phyloP scores from a whole-genome alignment of 1,140 invertebrate genomes.

The Zaprionus kolodkinae region DNA sequence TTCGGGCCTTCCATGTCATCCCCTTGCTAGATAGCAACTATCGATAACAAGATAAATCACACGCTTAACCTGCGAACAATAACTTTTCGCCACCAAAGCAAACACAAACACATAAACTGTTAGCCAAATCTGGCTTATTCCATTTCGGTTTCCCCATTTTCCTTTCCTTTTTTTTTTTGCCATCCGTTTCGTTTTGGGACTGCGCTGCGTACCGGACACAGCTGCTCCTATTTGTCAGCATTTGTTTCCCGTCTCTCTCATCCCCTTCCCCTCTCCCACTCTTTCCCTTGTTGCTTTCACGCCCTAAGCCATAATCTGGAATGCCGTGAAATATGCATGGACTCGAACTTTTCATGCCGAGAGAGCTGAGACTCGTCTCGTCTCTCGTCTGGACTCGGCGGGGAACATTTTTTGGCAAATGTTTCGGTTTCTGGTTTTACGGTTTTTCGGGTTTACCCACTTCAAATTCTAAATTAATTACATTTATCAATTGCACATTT shows the following conservation, averaged over 20 bases:
- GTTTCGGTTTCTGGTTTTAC: neutral
- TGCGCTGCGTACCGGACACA: slow-evolving; percentile 22
- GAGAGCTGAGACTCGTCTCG: neutral
- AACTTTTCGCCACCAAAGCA: neutral
- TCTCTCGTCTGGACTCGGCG: slow-evolving; percentile 14
- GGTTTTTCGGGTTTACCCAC: slow-evolving; percentile 8
- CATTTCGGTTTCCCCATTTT: neutral
- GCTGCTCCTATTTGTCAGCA: slow-evolving; percentile 44
- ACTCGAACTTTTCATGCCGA: slow-evolving; percentile 27
- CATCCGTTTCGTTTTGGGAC: slow-evolving; percentile 10
- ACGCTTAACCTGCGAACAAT: neutral
- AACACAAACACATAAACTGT: slow-evolving; percentile 6
- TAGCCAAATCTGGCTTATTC: slow-evolving; percentile 9
- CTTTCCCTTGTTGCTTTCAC: slow-evolving; percentile 13
- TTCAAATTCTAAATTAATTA: slow-evolving; percentile 48
- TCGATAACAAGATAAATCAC: neutral
- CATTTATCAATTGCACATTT: slow-evolving; percentile 38
- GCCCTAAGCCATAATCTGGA: slow-evolving; percentile 43
- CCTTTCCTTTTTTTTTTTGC: neutral
- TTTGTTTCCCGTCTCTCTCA: slow-evolving; percentile 22
- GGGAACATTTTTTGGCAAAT: slow-evolving; percentile 13
- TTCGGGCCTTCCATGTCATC: too few species aligned
- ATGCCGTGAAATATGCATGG: slow-evolving; percentile 43
- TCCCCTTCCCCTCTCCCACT: neutral
- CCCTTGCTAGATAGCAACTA: neutral